Conservation (phyloP, 2,888 invertebrate species). For the Hecatera dysodea region DNA sequence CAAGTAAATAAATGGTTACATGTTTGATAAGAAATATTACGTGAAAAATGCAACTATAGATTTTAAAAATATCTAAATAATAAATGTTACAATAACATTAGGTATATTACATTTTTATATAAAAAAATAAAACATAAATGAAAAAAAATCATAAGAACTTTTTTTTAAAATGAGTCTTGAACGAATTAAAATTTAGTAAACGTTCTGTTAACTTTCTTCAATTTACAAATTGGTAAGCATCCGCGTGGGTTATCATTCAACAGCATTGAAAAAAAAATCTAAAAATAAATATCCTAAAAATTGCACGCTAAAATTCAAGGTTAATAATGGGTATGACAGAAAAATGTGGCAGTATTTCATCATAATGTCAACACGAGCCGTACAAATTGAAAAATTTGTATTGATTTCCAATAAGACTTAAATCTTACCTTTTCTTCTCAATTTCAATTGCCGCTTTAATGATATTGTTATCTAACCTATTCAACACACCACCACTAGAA, state of each 20-base stretch:
- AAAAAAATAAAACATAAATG: too few species aligned
- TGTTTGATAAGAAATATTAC: constrained; percentile 18
- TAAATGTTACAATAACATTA: not conserved
- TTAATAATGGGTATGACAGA: constrained; percentile 63
- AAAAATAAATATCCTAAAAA: constrained; percentile 53
- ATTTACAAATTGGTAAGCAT: not conserved
- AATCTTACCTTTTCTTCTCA: constrained; percentile 62
- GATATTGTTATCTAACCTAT: constrained; percentile 59
- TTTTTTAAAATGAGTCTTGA: not conserved
- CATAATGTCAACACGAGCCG: constrained; percentile 33
- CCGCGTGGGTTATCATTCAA: not conserved
- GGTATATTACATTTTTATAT: too few species aligned
- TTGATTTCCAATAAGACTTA: constrained; percentile 13
- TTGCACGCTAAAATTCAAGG: constrained; percentile 72
- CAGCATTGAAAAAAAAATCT: constrained; percentile 18
- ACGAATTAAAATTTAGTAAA: not conserved
- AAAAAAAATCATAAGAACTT: not conserved
- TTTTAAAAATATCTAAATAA: not conserved
- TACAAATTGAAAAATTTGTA: constrained; percentile 2
- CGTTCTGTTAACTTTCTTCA: not conserved
- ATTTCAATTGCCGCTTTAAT: constrained; percentile 53
- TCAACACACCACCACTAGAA: constrained; percentile 59
- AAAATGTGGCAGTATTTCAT: constrained; percentile 66
- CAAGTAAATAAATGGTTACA: not conserved
- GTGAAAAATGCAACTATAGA: not conserved